Evolutionary conservation across 1,140 invertebrate genomes (phyloP).

Genomic region (Neomicropteryx cornuta): DNA sequence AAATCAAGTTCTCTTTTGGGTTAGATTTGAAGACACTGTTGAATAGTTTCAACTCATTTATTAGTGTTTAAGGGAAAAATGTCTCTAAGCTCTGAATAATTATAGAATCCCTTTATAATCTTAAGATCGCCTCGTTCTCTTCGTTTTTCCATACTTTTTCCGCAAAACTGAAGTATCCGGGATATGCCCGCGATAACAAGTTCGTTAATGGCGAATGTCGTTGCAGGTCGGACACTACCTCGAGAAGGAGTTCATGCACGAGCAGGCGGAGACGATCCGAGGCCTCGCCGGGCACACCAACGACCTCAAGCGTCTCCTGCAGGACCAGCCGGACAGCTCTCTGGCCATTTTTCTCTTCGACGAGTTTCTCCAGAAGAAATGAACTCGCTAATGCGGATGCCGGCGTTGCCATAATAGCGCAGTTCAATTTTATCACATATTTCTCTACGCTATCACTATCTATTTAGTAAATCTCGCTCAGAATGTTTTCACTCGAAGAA

Average conservation of each 20-base stretch:
- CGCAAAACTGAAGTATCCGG: not conserved
- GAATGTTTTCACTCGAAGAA: no score
- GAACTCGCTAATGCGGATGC: no score
- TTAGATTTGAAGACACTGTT: no score
- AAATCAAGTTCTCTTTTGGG: no score
- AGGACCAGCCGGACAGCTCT: slow-evolving; percentile 42
- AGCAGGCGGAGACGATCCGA: slow-evolving; percentile 54
- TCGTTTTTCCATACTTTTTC: not conserved
- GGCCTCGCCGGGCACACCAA: slow-evolving; percentile 57
- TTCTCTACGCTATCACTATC: no score
- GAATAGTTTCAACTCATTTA: not conserved
- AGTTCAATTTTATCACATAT: no score
- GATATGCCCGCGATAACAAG: not conserved
- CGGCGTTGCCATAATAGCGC: no score
- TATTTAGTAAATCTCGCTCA: no score
- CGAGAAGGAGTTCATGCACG: slow-evolving; percentile 61
- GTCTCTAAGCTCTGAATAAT: not conserved
- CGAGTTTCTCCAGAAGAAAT: slow-evolving; percentile 61
- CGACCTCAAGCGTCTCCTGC: slow-evolving; percentile 56
- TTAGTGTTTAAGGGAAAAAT: not conserved
- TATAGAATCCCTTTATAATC: no score
- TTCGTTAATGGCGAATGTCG: not conserved
- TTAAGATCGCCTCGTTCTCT: not conserved
- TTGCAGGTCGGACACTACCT: slow-evolving; percentile 53
- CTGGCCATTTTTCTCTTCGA: slow-evolving; percentile 63